Evolutionary conservation across 1,140 invertebrate species (phyloP).

Genomic region (Macrobrachium nipponense): DNA sequence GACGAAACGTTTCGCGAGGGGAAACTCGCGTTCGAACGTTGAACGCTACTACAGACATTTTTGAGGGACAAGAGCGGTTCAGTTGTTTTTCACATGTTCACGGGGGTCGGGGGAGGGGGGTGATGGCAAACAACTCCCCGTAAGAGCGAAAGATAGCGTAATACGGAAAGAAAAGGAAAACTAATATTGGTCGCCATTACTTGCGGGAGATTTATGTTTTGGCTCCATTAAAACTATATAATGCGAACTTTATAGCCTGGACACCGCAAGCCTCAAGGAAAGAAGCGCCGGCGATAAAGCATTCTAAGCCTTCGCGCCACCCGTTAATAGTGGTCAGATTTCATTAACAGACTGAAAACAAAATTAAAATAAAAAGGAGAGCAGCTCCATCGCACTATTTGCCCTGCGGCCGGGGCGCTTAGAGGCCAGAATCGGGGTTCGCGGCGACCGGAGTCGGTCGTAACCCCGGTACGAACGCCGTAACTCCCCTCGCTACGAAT

Average conservation of each 20-base stretch:
- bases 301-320: not conserved
- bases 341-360: slow-evolving; percentile 36
- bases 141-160: not conserved
- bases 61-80: not conserved
- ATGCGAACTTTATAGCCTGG: no score
- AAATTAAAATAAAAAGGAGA: slow-evolving; percentile 43
- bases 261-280: no score
- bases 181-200: not conserved
- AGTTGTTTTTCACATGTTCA: not conserved
- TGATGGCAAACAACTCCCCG: not conserved
- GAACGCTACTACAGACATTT: not conserved
- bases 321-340: slow-evolving; percentile 17
- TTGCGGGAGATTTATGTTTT: not conserved
- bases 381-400: not conserved
- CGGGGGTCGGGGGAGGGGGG: not conserved
- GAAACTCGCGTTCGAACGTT: not conserved
- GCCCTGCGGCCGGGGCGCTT: not conserved
- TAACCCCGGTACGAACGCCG: not conserved
- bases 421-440: slow-evolving; percentile 1
- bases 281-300: no score
- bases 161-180: not conserved
- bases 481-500: slow-evolving; percentile 39
- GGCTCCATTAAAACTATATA: slow-evolving; percentile 13
- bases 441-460: not conserved
- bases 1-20: no score